These are phyloP conservation scores for Anolis carolinensis DNA, from an alignment of 2,113 vertebrate species.

Conservation along the genomic window DNA sequence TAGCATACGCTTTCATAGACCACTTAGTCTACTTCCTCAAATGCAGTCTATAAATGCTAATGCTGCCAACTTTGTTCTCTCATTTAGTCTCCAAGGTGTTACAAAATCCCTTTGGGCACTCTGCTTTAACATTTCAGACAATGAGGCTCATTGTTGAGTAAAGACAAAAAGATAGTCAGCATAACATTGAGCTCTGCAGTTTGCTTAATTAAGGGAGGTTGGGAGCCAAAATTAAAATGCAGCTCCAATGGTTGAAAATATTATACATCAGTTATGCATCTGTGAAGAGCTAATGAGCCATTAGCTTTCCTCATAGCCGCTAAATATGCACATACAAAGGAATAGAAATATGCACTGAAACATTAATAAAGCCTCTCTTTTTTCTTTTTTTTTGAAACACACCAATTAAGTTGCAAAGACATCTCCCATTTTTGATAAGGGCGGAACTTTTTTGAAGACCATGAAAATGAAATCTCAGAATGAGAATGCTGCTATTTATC, in stretches of 20 bases:
- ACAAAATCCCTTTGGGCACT: background rate
- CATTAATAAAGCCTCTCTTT: background rate
- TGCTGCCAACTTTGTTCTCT: no score
- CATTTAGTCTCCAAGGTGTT: no score
- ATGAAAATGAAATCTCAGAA: background rate
- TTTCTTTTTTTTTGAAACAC: background rate
- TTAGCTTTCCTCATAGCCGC: background rate
- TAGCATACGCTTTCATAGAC: no score
- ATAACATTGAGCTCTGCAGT: background rate
- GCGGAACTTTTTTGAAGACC: background rate
- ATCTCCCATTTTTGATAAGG: background rate
- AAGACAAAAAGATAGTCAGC: constrained; percentile 13
- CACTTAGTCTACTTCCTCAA: no score
- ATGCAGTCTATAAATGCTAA: no score
- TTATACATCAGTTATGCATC: background rate
- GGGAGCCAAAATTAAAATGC: constrained; percentile 31
- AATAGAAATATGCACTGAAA: background rate
- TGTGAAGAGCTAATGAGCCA: background rate
- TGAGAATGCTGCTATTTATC: background rate
- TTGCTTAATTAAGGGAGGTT: background rate
- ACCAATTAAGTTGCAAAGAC: background rate
- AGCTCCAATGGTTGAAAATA: constrained; percentile 9
- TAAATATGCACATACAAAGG: background rate
- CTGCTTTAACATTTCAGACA: constrained; percentile 8
- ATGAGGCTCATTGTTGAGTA: background rate